These are phyloP conservation scores for Jordanella pulchra DNA, from an alignment of 2,797 vertebrate species.

Conservation along the genomic window DNA sequence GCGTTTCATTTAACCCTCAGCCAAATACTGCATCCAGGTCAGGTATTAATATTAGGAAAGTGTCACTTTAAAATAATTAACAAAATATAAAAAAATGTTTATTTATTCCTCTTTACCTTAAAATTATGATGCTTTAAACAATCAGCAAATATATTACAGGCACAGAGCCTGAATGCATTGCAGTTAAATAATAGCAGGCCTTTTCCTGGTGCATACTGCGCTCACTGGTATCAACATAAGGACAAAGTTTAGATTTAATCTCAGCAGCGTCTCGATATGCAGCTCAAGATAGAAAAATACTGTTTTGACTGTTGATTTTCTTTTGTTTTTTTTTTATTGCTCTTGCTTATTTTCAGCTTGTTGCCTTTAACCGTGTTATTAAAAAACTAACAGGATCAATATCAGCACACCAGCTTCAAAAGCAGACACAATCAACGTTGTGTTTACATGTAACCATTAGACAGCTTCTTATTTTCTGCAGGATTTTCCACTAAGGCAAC, in stretches of 20 bases:
- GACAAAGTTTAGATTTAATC: neutral
- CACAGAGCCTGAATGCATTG: neutral
- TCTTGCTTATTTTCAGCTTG: neutral
- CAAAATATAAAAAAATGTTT: neutral
- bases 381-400: neutral
- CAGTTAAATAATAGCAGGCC: neutral
- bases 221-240: neutral
- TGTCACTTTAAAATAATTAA: neutral
- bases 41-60: neutral
- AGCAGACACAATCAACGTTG: too few species aligned
- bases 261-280: neutral
- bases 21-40: neutral
- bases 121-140: neutral
- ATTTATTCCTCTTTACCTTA: neutral
- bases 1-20: neutral
- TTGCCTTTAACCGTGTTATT: too few species aligned
- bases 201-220: neutral
- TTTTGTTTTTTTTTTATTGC: too few species aligned
- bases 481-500: neutral
- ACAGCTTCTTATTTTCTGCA: neutral
- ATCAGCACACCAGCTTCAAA: neutral
- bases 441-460: neutral
- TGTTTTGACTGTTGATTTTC: neutral
- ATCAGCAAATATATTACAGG: neutral
- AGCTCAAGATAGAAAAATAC: too few species aligned